These are phyloP conservation scores for Hycleus phaleratus DNA, from an alignment of 1,140 invertebrate species.

Conservation along the genomic window DNA sequence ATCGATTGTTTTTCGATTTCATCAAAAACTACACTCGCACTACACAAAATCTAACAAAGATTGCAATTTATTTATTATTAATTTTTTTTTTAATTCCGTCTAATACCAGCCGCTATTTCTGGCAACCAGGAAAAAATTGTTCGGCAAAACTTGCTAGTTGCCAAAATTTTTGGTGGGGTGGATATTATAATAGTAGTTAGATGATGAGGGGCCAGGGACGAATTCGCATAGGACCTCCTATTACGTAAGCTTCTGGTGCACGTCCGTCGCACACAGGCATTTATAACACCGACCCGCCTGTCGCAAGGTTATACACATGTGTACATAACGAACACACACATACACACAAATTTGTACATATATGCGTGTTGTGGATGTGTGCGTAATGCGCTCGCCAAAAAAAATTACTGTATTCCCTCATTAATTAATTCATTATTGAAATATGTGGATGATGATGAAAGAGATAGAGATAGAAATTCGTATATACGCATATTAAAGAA, in stretches of 20 bases:
- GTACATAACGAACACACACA: not conserved
- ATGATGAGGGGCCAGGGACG: conserved; percentile 10
- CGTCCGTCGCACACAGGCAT: conserved; percentile 5
- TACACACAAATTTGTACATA: too few species aligned
- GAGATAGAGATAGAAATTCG: too few species aligned
- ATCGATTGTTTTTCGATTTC: too few species aligned
- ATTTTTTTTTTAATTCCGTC: too few species aligned
- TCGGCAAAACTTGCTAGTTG: conserved; percentile 24
- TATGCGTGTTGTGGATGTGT: too few species aligned
- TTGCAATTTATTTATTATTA: too few species aligned
- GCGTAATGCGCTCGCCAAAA: too few species aligned
- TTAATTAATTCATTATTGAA: too few species aligned
- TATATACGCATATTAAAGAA: too few species aligned
- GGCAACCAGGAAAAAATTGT: conserved; percentile 38
- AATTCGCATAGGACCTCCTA: conserved; percentile 24
- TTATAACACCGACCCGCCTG: not conserved
- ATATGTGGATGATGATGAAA: too few species aligned
- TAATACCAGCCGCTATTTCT: conserved; percentile 34
- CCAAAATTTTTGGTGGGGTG: conserved; percentile 25
- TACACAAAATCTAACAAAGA: not conserved
- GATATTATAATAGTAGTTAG: not conserved
- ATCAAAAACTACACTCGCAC: not conserved
- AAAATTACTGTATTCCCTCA: too few species aligned
- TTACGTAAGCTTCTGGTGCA: conserved; percentile 25
- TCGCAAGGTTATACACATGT: conserved; percentile 5